Evolutionary conservation across 2,797 vertebrate species (phyloP).

Genomic region (Lutjanus campechanus): DNA sequence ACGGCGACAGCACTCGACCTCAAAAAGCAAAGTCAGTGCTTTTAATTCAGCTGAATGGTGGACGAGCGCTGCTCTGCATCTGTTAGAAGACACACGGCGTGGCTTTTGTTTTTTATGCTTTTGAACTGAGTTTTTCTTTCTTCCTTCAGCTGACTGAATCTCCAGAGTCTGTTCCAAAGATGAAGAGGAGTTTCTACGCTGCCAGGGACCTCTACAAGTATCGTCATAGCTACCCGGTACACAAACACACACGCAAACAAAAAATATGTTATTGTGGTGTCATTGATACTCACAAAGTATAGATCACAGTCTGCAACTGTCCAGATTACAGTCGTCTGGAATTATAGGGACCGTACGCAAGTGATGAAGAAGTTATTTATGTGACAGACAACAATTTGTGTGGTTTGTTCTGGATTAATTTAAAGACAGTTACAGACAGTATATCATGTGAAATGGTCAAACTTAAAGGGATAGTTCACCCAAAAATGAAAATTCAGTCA

Average conservation of each 20-base stretch:
- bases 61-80: slow-evolving; percentile 16
- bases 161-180: slow-evolving; percentile 88
- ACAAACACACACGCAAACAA: slow-evolving; percentile 5
- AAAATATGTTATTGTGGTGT: background rate
- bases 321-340: too few species aligned
- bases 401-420: too few species aligned
- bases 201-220: slow-evolving; percentile 98
- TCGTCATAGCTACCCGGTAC: slow-evolving; percentile 96
- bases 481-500: too few species aligned
- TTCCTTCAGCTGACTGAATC: slow-evolving; percentile 86
- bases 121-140: background rate
- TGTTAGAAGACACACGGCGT: slow-evolving; percentile 15
- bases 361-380: too few species aligned
- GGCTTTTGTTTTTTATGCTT: background rate
- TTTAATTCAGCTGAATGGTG: slow-evolving; percentile 35
- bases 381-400: too few species aligned
- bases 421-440: too few species aligned
- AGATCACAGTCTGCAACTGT: too few species aligned
- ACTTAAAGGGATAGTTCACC: too few species aligned
- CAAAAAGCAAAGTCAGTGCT: slow-evolving; percentile 49
- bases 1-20: slow-evolving; percentile 48
- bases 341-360: too few species aligned
- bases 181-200: slow-evolving; percentile 98
- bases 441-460: too few species aligned
- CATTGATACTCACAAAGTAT: background rate